Evolutionary conservation across 2,888 invertebrate species (phyloP).

Genomic region (Brachyptera putata): DNA sequence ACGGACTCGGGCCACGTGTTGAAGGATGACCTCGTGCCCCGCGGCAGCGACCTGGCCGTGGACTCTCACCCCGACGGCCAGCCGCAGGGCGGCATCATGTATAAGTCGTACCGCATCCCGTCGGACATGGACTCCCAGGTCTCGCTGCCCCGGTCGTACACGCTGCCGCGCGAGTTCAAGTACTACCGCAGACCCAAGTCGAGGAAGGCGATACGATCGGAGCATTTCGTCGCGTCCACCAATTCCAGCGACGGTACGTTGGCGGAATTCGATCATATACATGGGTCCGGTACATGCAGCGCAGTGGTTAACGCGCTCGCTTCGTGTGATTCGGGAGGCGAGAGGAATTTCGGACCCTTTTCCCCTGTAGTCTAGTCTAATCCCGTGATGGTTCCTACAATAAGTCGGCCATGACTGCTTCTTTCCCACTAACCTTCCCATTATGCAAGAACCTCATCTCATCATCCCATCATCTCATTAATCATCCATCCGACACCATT

Average conservation of each 20-base stretch:
- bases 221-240: conserved; percentile 72
- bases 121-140: conserved; percentile 73
- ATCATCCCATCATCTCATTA: no score
- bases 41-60: conserved; percentile 21
- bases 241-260: conserved; percentile 79
- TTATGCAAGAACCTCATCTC: no score
- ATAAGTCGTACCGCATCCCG: conserved; percentile 53
- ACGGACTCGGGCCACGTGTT: conserved; percentile 25
- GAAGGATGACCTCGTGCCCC: conserved; percentile 19
- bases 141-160: conserved; percentile 78
- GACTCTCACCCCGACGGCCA: conserved; percentile 26
- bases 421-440: no score
- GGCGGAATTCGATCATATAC: neutral
- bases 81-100: conserved; percentile 37
- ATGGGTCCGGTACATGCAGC: no score
- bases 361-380: no score
- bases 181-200: conserved; percentile 61
- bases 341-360: no score
- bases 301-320: no score
- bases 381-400: no score
- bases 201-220: conserved; percentile 56
- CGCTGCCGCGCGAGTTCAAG: conserved; percentile 78
- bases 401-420: no score
- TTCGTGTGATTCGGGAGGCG: no score
- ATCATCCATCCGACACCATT: no score